Percentiles rank a stretch among this genome's conserved stretches.
Evolutionary conservation across 2,113 vertebrate species (phyloP).

Genomic region (Festucalex cinctus): DNA sequence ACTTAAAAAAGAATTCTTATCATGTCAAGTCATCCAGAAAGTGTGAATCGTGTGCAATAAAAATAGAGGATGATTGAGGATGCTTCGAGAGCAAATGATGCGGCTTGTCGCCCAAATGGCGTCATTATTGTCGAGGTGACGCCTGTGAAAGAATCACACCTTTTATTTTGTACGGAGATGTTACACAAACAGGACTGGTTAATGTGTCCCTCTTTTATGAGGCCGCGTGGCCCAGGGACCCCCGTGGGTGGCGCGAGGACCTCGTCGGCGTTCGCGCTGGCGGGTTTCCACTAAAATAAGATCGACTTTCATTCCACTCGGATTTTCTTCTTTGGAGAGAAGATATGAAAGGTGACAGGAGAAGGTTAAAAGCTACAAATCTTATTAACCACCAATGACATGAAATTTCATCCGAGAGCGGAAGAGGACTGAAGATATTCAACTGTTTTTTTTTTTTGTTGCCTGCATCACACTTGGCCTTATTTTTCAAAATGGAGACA

Average conservation of each 20-base stretch:
- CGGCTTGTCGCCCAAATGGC: constrained; percentile 79
- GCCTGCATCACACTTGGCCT: neutral
- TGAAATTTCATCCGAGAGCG: neutral
- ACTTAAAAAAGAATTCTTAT: no score
- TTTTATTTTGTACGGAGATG: constrained; percentile 55
- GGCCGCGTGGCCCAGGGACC: constrained; percentile 50
- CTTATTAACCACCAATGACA: constrained; percentile 6
- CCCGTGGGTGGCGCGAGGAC: constrained; percentile 10
- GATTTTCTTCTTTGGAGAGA: constrained; percentile 7
- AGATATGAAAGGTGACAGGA: constrained; percentile 5
- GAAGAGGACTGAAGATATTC: neutral
- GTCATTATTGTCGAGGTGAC: constrained; percentile 77
- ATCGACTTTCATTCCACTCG: constrained; percentile 12
- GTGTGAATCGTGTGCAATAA: neutral
- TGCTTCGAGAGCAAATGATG: constrained; percentile 64
- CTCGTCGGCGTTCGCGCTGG: constrained; percentile 19
- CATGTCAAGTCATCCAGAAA: neutral
- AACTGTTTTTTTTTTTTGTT: neutral
- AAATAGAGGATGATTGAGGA: constrained; percentile 27
- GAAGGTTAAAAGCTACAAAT: constrained; percentile 15
- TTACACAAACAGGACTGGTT: constrained; percentile 56
- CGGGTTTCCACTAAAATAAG: constrained; percentile 8
- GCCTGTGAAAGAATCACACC: constrained; percentile 79
- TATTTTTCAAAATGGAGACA: no score
- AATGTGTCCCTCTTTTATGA: constrained; percentile 48